Base-by-base conservation (phyloP, 2,113 vertebrate genomes). In the Scomber colias region DNA sequence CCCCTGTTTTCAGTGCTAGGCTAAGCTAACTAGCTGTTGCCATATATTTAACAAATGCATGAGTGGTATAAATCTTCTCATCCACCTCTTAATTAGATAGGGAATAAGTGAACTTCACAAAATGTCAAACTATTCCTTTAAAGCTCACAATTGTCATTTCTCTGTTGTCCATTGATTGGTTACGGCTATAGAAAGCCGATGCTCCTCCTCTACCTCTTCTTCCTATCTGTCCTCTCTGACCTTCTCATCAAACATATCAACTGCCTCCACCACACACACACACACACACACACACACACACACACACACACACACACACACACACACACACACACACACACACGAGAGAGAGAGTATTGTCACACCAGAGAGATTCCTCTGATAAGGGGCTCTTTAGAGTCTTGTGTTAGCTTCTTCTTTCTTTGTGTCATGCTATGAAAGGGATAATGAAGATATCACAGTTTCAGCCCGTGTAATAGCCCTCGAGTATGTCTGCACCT, bases 211-310 rank as follows among this genome's bases (percentile, higher is more conserved):
- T 81, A 59, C 71, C 70, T 78, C 46, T 55, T 76, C 71, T 2
- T 9, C 71, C 69, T 65, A 64, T 72, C 55, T 17, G 88, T 92
- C 89, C 91, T 93, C 69, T 82, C 85, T 91, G 91, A 92, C 92
- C 91, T 92, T 93, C 90, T 90, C 87, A 87, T 90, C 84, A 85
- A 85, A 87, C 80, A 75, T 78, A 82, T 88, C 86, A 78, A 60
- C 75, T 50, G 51, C 46, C 59, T 65, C n/a, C 53, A 27, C 48
- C 76, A 35, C 57, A 51, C 44, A 44, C 49, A 16, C 51, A 75
- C 48, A 56, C 68, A 65, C 76, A 55, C 75, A 70, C 66, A 71
- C 68, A 53, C 77, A 21, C 31, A 51, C 76, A 71, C 35, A 46
- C 48, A 51, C 31, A 59, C 31, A 64, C 64, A 55, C 45, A 55